Percentiles rank a stretch among this genome's conserved stretches.
These are phyloP conservation scores for Craniophora ligustri DNA, from an alignment of 2,888 invertebrate genomes.

Conservation along the genomic window DNA sequence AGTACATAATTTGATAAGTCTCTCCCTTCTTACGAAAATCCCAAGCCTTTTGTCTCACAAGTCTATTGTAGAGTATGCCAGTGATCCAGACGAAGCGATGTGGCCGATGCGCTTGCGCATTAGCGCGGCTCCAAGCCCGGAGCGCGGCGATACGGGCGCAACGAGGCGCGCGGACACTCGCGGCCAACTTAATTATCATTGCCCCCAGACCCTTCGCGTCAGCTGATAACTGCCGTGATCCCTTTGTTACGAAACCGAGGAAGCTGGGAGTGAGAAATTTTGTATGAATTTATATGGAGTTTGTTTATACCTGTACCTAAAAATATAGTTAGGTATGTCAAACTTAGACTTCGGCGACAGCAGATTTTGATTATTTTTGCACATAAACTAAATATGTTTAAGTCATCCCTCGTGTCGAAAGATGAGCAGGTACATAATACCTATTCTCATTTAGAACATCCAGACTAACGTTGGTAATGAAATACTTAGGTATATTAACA, in stretches of 20 bases:
- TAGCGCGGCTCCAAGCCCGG: slow-evolving; percentile 67
- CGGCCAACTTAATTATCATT: slow-evolving; percentile 71
- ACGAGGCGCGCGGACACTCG: slow-evolving; percentile 60
- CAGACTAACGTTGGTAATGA: too few species aligned
- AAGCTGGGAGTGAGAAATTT: slow-evolving; percentile 6
- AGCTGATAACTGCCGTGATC: slow-evolving; percentile 37
- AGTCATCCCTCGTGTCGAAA: too few species aligned
- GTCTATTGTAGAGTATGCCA: slow-evolving; percentile 57
- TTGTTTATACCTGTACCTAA: not conserved
- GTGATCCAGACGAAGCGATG: slow-evolving; percentile 50
- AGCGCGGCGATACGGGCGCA: slow-evolving; percentile 67
- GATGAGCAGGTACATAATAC: too few species aligned
- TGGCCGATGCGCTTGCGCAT: slow-evolving; percentile 65
- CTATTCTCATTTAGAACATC: too few species aligned
- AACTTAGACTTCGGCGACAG: too few species aligned
- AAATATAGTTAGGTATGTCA: too few species aligned
- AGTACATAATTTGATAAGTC: too few species aligned
- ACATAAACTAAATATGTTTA: too few species aligned
- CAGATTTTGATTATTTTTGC: too few species aligned
- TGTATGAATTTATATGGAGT: not conserved
- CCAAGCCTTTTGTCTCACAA: not conserved
- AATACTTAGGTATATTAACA: too few species aligned
- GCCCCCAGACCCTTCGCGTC: slow-evolving; percentile 65
- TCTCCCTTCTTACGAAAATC: too few species aligned
- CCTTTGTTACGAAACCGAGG: slow-evolving; percentile 34